Evolutionary conservation across 2,113 vertebrate species (phyloP), one percentile per base, ranked within the genome.

Genomic region (Hystrix cristata): DNA sequence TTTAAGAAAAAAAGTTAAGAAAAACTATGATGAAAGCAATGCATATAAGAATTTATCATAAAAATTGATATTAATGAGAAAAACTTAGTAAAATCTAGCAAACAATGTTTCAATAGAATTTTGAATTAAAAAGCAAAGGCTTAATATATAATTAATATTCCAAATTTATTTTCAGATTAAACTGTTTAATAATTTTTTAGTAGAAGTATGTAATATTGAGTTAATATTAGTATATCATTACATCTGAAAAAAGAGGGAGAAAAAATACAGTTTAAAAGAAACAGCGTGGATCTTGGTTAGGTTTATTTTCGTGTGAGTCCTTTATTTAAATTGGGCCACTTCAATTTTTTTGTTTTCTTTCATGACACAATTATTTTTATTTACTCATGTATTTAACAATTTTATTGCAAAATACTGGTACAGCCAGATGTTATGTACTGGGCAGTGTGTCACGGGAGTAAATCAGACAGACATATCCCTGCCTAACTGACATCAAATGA

Each of bases 41-140:
- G 10, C 15, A 62, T 27, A 51, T 84, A 12, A 85, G 10, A 51
- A 69, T 53, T 79, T 27, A 31, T 79, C 43, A 59, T 84, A 89
- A 65, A 88, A 90, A 62, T 31, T 67, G 92, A 46, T 84, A 87
- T 85, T 74, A 93, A 87, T 76, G 29, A 15, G 15, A 86, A 95
- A 76, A 53, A 83, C 83, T 10, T 1, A 88, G 4, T 89, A 76
- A 81, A 64, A 5, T 64, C 29, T 62, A 65, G 48, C 8, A 74
- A 72, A 87, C 87, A 71, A 81, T 34, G 2, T 4, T 78, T n/a
- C 21, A 78, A 51, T 69, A 14, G 8, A 21, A 91, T 67, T 62
- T 43, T 67, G 34, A 53, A 64, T 29, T 27, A 65, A 87, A 92
- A 72, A 0, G 5, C 15, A 59, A 64, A 59, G 23, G 18, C 0